phyloP scores from a whole-genome alignment of 1,140 invertebrate species.

The Trichomalopsis sarcophagae region DNA sequence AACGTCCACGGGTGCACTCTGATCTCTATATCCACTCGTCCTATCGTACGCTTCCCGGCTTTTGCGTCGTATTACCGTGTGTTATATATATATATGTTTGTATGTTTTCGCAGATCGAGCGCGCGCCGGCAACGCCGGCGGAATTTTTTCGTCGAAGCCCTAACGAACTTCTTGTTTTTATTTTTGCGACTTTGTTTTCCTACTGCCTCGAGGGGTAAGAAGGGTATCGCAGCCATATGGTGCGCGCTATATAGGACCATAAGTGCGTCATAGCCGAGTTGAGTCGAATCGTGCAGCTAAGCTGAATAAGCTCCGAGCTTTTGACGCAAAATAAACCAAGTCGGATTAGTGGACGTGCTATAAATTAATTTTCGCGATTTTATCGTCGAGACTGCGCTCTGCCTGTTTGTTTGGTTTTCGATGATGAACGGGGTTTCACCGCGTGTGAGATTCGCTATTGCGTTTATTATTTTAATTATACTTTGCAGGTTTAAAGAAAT shows the following conservation, averaged over 20 bases:
- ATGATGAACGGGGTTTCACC: too few species aligned
- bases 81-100: not conserved
- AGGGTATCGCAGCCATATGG: not conserved
- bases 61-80: too few species aligned
- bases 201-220: not conserved
- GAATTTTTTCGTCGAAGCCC: not conserved
- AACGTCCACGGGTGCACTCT: conserved; percentile 19
- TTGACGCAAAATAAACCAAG: not conserved
- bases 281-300: not conserved
- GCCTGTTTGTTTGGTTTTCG: not conserved
- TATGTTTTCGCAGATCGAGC: not conserved
- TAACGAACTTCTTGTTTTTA: not conserved
- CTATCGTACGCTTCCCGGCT: not conserved
- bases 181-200: not conserved
- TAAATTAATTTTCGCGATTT: conserved; percentile 2
- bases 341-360: not conserved
- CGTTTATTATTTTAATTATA: too few species aligned
- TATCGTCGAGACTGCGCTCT: too few species aligned
- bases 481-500: too few species aligned
- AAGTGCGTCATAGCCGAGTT: not conserved
- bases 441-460: too few species aligned
- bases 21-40: conserved; percentile 6
- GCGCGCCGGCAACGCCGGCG: not conserved
- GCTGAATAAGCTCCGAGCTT: not conserved
- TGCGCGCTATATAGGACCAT: not conserved